These are phyloP conservation scores for Cygnus atratus DNA, from an alignment of 2,113 vertebrate genomes.

Conservation along the genomic window DNA sequence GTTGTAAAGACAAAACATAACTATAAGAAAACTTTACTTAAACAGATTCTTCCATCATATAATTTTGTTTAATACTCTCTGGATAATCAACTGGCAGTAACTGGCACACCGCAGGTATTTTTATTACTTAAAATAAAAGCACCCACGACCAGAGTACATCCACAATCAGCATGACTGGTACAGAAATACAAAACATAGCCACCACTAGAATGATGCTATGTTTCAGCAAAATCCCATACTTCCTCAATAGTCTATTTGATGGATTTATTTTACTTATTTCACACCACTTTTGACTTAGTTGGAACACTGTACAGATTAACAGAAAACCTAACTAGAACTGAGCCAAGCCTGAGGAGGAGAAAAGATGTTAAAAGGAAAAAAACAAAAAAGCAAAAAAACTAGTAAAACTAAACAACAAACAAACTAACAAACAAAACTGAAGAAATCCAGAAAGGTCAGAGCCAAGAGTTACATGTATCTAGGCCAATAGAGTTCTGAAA, in stretches of 20 bases:
- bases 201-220: too few relatives aligned
- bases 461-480: neutral
- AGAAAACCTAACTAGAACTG: neutral
- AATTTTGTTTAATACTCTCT: too few relatives aligned
- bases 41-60: too few relatives aligned
- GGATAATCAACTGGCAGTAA: too few relatives aligned
- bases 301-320: neutral
- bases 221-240: neutral
- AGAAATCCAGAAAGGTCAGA: neutral
- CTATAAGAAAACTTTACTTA: too few relatives aligned
- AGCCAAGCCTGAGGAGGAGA: neutral
- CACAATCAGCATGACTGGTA: too few relatives aligned
- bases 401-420: neutral
- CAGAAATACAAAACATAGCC: too few relatives aligned
- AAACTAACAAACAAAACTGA: too few relatives aligned
- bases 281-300: neutral
- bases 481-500: constrained; percentile 6
- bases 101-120: too few relatives aligned
- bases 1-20: too few relatives aligned
- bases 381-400: neutral
- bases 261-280: neutral
- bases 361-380: neutral
- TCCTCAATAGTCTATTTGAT: neutral
- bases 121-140: too few relatives aligned
- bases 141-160: too few relatives aligned